phyloP scores from a whole-genome alignment of 2,113 vertebrate species.

The Sylvilagus bachmani region DNA sequence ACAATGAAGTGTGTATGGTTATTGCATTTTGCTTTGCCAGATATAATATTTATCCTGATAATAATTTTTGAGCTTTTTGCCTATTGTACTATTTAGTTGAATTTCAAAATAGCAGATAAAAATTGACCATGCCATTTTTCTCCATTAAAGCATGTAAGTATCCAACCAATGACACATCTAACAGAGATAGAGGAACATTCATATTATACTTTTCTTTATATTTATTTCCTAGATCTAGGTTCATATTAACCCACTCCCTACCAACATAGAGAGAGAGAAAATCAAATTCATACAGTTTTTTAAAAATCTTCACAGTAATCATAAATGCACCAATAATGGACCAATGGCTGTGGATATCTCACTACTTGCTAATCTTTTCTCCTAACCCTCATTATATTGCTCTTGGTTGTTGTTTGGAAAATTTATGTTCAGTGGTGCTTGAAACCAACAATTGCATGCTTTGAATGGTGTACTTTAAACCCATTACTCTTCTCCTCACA shows the following conservation, averaged over 20 bases:
- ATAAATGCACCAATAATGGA: slow-evolving; percentile 8
- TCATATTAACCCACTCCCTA: neutral
- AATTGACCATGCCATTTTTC: slow-evolving; percentile 16
- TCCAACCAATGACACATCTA: neutral
- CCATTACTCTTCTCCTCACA: neutral
- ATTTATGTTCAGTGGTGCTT: slow-evolving; percentile 65
- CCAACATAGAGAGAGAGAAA: slow-evolving; percentile 4
- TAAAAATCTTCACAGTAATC: neutral
- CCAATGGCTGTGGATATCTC: neutral
- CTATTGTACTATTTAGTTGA: neutral
- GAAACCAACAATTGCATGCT: slow-evolving; percentile 61
- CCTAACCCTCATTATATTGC: slow-evolving; percentile 11
- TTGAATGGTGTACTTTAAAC: slow-evolving; percentile 51
- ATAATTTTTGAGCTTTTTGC: slow-evolving; percentile 17
- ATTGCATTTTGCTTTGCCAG: slow-evolving; percentile 32
- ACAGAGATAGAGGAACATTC: neutral
- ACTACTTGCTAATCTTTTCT: slow-evolving; percentile 23
- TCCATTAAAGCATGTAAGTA: neutral
- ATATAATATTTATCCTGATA: neutral
- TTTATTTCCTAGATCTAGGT: neutral
- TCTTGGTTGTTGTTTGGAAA: slow-evolving; percentile 61
- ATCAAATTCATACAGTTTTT: slow-evolving; percentile 18
- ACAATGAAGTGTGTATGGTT: neutral
- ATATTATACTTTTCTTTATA: slow-evolving; percentile 24
- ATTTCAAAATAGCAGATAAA: slow-evolving; percentile 26